Percentiles rank a stretch among this genome's conserved stretches.
Conservation (phyloP, 1,140 invertebrate genomes). For the Drosophila dunni region DNA sequence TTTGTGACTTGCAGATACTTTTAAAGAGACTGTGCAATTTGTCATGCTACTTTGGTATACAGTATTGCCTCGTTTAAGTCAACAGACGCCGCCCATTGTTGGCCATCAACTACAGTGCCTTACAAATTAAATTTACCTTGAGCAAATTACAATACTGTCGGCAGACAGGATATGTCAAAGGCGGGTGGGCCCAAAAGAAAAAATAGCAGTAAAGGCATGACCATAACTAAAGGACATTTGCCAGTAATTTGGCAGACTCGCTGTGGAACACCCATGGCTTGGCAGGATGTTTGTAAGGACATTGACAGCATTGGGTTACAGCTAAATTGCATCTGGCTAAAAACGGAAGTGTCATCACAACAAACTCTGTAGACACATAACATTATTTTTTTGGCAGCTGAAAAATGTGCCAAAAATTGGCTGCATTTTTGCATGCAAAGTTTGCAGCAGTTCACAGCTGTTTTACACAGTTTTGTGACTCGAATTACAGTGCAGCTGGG, state of each 20-base stretch:
- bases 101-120: constrained; percentile 10
- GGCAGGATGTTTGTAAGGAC: constrained; percentile 51
- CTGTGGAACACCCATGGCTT: constrained; percentile 30
- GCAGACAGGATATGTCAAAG: constrained; percentile 14
- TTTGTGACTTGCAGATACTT: constrained; percentile 12
- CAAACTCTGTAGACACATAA: neutral
- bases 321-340: constrained; percentile 50
- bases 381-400: constrained; percentile 32
- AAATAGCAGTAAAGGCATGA: constrained; percentile 16
- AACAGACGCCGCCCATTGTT: constrained; percentile 44
- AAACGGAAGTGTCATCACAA: constrained; percentile 47
- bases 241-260: constrained; percentile 33
- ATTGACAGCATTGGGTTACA: constrained; percentile 46
- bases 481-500: constrained; percentile 46
- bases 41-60: constrained; percentile 41
- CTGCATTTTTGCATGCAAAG: constrained; percentile 53
- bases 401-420: constrained; percentile 16
- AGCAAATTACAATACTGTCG: constrained; percentile 36
- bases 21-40: constrained; percentile 22
- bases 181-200: constrained; percentile 31
- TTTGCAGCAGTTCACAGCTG: constrained; percentile 33
- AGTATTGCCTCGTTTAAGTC: constrained; percentile 26
- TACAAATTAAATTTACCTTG: constrained; percentile 51
- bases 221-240: constrained; percentile 49
- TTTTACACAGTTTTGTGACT: constrained; percentile 16